phyloP scores from a whole-genome alignment of 2,888 invertebrate species.

The Nudaria mundana region DNA sequence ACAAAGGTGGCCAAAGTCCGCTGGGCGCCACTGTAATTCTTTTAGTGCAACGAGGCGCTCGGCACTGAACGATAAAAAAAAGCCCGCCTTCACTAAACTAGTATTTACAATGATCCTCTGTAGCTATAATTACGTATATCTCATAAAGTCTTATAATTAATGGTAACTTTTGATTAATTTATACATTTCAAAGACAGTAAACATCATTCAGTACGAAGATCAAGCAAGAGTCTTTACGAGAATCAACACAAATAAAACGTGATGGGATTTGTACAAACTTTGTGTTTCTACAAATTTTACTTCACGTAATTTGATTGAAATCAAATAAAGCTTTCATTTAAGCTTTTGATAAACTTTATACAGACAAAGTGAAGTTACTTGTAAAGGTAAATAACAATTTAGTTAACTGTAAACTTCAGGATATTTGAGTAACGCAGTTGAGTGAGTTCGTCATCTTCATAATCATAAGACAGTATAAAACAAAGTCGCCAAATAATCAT shows the following conservation, averaged over 20 bases:
- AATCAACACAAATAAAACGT: constrained; percentile 16
- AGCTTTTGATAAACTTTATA: constrained; percentile 6
- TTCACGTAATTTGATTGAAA: constrained; percentile 9
- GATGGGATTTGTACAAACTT: constrained; percentile 14
- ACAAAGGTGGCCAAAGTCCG: too few relatives aligned
- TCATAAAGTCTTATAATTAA: neutral
- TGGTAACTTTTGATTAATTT: neutral
- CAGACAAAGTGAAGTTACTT: neutral
- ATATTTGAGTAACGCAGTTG: too few relatives aligned
- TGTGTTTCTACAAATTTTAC: constrained; percentile 14
- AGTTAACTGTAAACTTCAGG: neutral
- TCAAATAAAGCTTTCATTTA: constrained; percentile 25
- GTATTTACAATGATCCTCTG: too few relatives aligned
- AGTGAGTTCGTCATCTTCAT: too few relatives aligned
- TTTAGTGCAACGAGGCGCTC: too few relatives aligned
- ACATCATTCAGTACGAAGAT: neutral
- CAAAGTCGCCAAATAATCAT: too few relatives aligned
- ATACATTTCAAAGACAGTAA: neutral
- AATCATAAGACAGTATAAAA: too few relatives aligned
- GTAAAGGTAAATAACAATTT: constrained; percentile 1
- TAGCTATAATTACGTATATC: too few relatives aligned
- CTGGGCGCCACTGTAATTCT: too few relatives aligned
- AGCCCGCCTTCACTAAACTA: too few relatives aligned
- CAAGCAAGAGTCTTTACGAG: neutral
- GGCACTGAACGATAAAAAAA: too few relatives aligned